These are phyloP conservation scores for Germaria angustata DNA, from an alignment of 2,888 invertebrate genomes.

Conservation along the genomic window DNA sequence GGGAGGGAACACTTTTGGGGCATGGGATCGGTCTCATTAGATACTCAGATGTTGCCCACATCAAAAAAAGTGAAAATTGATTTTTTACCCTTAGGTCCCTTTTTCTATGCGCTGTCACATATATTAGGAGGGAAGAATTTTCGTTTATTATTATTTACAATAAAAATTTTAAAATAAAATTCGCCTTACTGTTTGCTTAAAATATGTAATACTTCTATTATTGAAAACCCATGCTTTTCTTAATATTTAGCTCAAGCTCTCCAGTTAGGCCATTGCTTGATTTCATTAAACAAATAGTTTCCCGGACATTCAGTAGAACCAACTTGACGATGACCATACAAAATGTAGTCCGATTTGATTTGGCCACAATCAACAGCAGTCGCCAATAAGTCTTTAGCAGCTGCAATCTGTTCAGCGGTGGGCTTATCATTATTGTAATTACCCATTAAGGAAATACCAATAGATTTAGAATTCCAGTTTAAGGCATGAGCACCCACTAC, in stretches of 20 bases:
- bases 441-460: constrained; percentile 73
- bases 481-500: constrained; percentile 71
- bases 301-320: constrained; percentile 85
- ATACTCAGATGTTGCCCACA: too few relatives aligned
- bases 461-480: constrained; percentile 70
- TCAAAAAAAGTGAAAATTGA: too few relatives aligned
- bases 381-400: constrained; percentile 82
- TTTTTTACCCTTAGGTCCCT: too few relatives aligned
- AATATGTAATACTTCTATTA: constrained; percentile 21
- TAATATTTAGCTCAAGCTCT: constrained; percentile 40
- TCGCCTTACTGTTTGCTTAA: too few relatives aligned
- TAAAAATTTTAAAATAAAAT: too few relatives aligned
- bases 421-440: constrained; percentile 67
- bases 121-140: too few relatives aligned
- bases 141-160: too few relatives aligned
- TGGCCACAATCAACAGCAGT: constrained; percentile 82
- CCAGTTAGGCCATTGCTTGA: constrained; percentile 83
- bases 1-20: too few relatives aligned
- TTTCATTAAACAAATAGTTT: constrained; percentile 81
- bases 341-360: constrained; percentile 82
- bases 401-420: constrained; percentile 68
- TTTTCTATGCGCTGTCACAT: too few relatives aligned
- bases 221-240: too few relatives aligned
- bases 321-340: constrained; percentile 84
- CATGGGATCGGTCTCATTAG: too few relatives aligned